A percentile compares a stretch with the other conserved stretches of the same genome.
Evolutionary conservation across 2,888 invertebrate genomes (phyloP).

Genomic region (Noctua janthe): DNA sequence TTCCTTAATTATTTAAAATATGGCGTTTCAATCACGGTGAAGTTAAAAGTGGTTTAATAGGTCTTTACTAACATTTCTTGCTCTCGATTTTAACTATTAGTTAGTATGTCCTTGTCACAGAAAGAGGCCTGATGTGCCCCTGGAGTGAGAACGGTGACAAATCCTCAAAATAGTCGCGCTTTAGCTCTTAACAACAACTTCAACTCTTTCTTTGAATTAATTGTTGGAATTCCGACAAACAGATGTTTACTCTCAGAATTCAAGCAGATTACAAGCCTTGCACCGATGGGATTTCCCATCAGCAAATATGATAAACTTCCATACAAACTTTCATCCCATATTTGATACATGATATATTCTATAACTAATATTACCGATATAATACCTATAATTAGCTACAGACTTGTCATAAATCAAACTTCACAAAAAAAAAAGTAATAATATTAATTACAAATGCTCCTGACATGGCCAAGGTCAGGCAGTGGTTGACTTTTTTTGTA

Average conservation of each 20-base stretch:
- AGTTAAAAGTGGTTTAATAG: not conserved
- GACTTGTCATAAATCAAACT: slow-evolving; percentile 17
- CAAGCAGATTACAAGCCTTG: not conserved
- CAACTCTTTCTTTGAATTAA: not conserved
- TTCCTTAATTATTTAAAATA: not conserved
- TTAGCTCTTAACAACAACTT: not conserved
- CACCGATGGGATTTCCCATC: not conserved
- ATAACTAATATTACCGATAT: not conserved
- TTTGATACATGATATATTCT: not conserved
- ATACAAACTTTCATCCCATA: not conserved
- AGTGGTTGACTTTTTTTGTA: slow-evolving; percentile 1
- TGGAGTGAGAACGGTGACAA: not conserved
- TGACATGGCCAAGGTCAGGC: slow-evolving; percentile 25
- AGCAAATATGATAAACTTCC: not conserved
- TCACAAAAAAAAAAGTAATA: slow-evolving; percentile 2
- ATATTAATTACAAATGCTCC: slow-evolving; percentile 22
- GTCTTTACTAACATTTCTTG: not conserved
- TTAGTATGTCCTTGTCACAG: not conserved
- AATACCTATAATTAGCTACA: not conserved
- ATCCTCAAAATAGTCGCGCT: not conserved
- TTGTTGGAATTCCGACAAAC: not conserved
- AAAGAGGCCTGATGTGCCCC: not conserved
- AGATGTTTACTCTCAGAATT: not conserved
- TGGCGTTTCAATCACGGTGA: not conserved
- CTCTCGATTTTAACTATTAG: not conserved